Evolutionary conservation across 2,797 vertebrate species (phyloP), one percentile per base, ranked within the genome.

Genomic region (Buphagus erythrorhynchus): DNA sequence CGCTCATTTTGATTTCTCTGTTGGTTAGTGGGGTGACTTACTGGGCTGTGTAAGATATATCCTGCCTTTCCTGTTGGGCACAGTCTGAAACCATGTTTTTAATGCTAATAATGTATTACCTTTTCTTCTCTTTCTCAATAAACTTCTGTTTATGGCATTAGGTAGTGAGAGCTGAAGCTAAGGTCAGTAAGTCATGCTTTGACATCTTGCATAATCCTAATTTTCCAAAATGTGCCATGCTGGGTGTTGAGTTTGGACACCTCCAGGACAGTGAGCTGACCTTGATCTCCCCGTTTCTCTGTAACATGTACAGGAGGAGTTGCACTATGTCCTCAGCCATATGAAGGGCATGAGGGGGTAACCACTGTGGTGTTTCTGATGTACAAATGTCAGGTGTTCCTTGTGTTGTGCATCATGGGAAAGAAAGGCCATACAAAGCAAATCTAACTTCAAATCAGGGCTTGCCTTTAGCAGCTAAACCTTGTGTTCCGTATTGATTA

Each of bases 311-410:
- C 42, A 58, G 7, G 1, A 65, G 67, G 45, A 69, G 29, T 54
- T 52, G 24, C 2, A 5, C 5, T 6, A 5, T 8, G 25, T 33
- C 24, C 38, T 61, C 15, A 40, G 46, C 33, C 33, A 35, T 3
- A 0, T 5, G 28, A 52, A 31, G 25, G 33, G 8, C 0, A 0
- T 8, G 11, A 16, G 9, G 6, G 19, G 8, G 7, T 26, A 69
- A 51, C 21, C 35, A 5, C 31, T 17, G 21, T 12, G 10, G 25
- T 36, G 8, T 54, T 62, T 73, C 43, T 46, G 55, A 69, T 68
- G 48, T 29, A 9, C 28, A 31, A 6, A 52, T 26, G 25, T 57
- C 2, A 3, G 31, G 16, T 66, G 17, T 65, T 68, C 55, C 19
- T 29, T 48, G 25, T 61, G n/a, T 55, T 91, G 48, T 45, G 29